A percentile compares a stretch with the other conserved stretches of the same genome.
Conservation (phyloP, 2,113 vertebrate species). For the Phrynosoma platyrhinos region DNA sequence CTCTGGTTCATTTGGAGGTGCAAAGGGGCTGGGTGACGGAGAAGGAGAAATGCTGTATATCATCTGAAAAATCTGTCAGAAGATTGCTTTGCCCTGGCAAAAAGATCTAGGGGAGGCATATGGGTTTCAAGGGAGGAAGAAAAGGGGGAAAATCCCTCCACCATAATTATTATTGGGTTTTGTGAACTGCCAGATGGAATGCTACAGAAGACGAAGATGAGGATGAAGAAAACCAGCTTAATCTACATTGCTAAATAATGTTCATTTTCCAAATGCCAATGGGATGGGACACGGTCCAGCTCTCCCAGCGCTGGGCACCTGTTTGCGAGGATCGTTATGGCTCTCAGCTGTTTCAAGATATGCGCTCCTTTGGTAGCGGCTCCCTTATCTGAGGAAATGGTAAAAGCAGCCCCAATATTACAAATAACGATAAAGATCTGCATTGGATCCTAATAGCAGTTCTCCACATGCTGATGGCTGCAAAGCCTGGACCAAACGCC, state of each 20-base stretch:
- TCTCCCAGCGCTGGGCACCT: background rate
- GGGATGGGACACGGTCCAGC: background rate
- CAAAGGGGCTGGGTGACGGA: background rate
- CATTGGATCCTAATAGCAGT: conserved; percentile 60
- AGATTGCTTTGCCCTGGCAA: too few species aligned
- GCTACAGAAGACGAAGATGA: background rate
- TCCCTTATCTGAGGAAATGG: background rate
- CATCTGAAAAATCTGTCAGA: background rate
- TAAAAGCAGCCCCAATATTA: background rate
- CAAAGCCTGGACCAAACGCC: conserved; percentile 72
- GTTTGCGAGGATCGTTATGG: conserved; percentile 24
- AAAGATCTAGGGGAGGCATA: conserved; percentile 25
- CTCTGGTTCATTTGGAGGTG: too few species aligned
- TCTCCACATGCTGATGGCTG: conserved; percentile 70
- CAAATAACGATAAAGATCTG: background rate
- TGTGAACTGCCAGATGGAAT: conserved; percentile 30
- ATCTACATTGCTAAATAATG: conserved; percentile 38
- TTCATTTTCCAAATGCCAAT: conserved; percentile 29
- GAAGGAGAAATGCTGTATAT: too few species aligned
- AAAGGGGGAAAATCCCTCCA: background rate
- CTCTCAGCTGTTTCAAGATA: conserved; percentile 14
- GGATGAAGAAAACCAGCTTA: conserved; percentile 12
- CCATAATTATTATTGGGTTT: conserved; percentile 52
- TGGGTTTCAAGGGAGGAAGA: background rate
- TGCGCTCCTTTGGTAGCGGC: background rate